Evolutionary conservation across 2,113 vertebrate species (phyloP).

Genomic region (Haemorhous mexicanus): DNA sequence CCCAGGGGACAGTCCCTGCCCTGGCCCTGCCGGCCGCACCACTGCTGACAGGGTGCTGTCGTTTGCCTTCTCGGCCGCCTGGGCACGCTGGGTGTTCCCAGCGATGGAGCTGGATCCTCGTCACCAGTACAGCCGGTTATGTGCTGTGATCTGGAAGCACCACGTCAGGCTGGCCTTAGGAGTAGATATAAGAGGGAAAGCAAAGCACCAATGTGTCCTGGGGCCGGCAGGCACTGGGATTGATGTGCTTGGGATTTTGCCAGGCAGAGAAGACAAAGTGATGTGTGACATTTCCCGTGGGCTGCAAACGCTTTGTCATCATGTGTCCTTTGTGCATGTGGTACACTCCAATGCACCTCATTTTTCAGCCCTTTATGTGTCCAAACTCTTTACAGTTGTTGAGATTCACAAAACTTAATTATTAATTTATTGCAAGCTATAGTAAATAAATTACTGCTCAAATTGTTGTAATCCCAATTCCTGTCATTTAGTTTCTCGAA

Average conservation of each 20-base stretch:
- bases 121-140: fast-evolving
- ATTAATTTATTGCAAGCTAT: background rate
- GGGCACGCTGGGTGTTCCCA: background rate
- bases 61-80: background rate
- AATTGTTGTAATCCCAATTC: background rate
- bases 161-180: background rate
- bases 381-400: background rate
- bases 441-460: background rate
- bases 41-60: fast-evolving
- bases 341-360: fast-evolving
- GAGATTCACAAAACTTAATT: background rate
- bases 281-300: too few relatives aligned
- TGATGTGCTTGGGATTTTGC: background rate
- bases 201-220: fast-evolving
- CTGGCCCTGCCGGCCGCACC: background rate
- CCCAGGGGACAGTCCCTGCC: background rate
- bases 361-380: background rate
- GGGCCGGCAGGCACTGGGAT: fast-evolving
- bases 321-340: fast-evolving
- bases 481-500: background rate
- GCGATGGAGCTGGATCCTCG: background rate
- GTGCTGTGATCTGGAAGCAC: background rate
- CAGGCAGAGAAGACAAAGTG: background rate
- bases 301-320: background rate
- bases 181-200: background rate